A percentile compares a stretch with the other conserved stretches of the same genome.
Conservation (phyloP, 2,113 vertebrate species). For the Lepus timidus region DNA sequence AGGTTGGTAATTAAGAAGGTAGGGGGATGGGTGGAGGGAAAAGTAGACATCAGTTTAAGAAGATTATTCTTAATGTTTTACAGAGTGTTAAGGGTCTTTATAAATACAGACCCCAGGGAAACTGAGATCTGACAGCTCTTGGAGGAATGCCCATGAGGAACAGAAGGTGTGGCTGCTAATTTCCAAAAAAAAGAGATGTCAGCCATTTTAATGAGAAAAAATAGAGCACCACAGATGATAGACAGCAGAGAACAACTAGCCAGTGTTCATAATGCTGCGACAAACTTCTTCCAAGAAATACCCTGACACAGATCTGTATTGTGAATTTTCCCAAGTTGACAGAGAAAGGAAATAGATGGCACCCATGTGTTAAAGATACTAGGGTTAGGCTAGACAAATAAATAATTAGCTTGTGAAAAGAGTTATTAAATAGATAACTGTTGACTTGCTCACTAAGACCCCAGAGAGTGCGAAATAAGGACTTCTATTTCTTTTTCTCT, state of each 20-base stretch:
- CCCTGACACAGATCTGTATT: constrained; percentile 72
- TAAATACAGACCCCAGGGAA: constrained; percentile 24
- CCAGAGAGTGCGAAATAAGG: not conserved
- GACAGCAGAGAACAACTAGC: constrained; percentile 71
- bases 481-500: not conserved
- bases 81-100: constrained; percentile 53
- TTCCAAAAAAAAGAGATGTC: constrained; percentile 77
- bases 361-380: constrained; percentile 69
- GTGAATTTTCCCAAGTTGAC: constrained; percentile 77
- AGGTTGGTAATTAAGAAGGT: not conserved
- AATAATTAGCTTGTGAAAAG: constrained; percentile 78
- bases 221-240: constrained; percentile 56
- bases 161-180: constrained; percentile 75
- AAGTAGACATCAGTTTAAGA: not conserved
- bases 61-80: constrained; percentile 60
- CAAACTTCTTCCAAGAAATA: constrained; percentile 64
- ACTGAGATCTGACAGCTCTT: constrained; percentile 47
- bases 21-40: not conserved
- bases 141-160: not conserved
- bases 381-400: constrained; percentile 76
- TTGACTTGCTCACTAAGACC: not conserved
- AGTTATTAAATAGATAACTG: constrained; percentile 71
- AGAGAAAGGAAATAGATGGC: constrained; percentile 71
- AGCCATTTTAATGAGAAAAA: constrained; percentile 82
- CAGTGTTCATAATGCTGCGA: constrained; percentile 62